Percentiles rank a stretch among this genome's conserved stretches.
phyloP scores from a whole-genome alignment of 2,888 invertebrate genomes.

The Balanococcus diminutus region DNA sequence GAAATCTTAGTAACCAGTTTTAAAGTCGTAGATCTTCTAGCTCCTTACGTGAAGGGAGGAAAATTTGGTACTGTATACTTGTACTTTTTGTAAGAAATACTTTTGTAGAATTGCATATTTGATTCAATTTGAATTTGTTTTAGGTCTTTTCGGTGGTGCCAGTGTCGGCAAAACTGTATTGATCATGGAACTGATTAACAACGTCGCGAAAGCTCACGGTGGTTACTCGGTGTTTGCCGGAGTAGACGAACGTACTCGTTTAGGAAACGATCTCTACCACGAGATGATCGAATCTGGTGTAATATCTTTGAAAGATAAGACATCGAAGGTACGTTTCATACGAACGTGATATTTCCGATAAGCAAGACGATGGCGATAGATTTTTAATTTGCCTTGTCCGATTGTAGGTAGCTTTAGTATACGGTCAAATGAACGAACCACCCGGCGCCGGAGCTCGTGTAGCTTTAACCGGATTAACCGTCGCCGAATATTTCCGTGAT shows the following conservation, averaged over 20 bases:
- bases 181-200: slow-evolving; percentile 95
- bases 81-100: neutral
- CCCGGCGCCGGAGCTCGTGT: slow-evolving; percentile 92
- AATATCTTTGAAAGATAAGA: slow-evolving; percentile 86
- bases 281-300: slow-evolving; percentile 95
- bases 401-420: slow-evolving; percentile 75
- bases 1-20: slow-evolving; percentile 94
- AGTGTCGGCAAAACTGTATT: slow-evolving; percentile 94
- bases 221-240: slow-evolving; percentile 95
- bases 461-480: slow-evolving; percentile 86
- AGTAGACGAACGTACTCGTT: slow-evolving; percentile 90
- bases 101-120: no score
- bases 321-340: slow-evolving; percentile 77
- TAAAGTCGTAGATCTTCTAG: slow-evolving; percentile 90
- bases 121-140: no score
- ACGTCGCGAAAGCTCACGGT: slow-evolving; percentile 92
- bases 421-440: slow-evolving; percentile 96
- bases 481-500: slow-evolving; percentile 94
- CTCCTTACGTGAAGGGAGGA: slow-evolving; percentile 92
- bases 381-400: neutral
- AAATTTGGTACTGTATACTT: slow-evolving; percentile 75
- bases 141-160: slow-evolving; percentile 86
- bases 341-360: no score
- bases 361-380: neutral
- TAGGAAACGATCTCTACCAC: slow-evolving; percentile 92